Percentiles rank a stretch among this genome's conserved stretches.
These are phyloP conservation scores for Zonitis immaculata DNA, from an alignment of 2,888 invertebrate species.

Conservation along the genomic window DNA sequence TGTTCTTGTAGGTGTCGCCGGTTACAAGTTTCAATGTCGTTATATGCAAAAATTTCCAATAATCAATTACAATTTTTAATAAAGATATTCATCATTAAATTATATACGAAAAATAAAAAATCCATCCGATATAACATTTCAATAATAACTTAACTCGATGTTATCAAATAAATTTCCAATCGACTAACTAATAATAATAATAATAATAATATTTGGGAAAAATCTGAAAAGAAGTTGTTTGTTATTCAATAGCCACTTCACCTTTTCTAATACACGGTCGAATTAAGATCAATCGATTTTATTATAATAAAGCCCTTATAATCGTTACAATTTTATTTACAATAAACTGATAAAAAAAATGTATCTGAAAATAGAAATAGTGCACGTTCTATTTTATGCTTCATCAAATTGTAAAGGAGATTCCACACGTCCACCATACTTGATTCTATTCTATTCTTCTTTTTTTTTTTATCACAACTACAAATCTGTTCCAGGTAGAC, in stretches of 20 bases:
- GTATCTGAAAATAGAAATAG: too few species aligned
- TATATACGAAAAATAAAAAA: background rate
- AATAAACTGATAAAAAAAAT: background rate
- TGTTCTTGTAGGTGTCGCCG: background rate
- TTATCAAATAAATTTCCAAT: background rate
- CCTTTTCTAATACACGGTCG: background rate
- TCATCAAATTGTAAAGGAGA: constrained; percentile 2
- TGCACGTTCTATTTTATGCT: background rate
- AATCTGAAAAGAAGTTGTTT: background rate
- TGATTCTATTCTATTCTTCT: too few species aligned
- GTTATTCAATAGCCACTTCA: background rate
- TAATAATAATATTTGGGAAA: background rate
- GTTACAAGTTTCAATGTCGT: background rate
- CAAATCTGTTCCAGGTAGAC: constrained; percentile 26
- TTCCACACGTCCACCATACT: constrained; percentile 6
- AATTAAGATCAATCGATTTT: background rate
- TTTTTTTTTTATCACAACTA: too few species aligned
- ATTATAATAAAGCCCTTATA: background rate
- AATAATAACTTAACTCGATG: background rate
- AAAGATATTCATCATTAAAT: background rate
- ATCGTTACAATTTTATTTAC: constrained; percentile 3
- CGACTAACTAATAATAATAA: background rate
- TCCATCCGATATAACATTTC: background rate
- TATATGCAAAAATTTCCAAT: background rate
- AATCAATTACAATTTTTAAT: background rate